Percentiles rank a stretch among this genome's conserved stretches.
Evolutionary conservation across 1,140 invertebrate species (phyloP).

Genomic region (Hyphantria cunea): DNA sequence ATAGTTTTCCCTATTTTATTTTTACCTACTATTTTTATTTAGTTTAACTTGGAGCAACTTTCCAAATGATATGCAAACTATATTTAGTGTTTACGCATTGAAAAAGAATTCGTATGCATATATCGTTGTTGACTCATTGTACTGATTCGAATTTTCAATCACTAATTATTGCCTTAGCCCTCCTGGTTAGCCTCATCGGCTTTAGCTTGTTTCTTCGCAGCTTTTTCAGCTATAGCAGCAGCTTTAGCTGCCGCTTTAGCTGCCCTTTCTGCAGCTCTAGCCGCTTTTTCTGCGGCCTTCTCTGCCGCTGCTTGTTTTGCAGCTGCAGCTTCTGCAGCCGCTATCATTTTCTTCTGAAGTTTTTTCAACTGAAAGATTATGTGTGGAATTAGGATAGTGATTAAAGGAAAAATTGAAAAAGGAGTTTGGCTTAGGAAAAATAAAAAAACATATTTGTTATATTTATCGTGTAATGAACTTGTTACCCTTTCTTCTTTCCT

Average conservation of each 20-base stretch:
- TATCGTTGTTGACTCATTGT: too few relatives aligned
- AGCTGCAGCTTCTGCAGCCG: background rate
- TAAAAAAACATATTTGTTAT: background rate
- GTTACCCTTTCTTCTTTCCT: conserved; percentile 64
- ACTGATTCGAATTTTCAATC: too few relatives aligned
- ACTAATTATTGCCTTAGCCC: background rate
- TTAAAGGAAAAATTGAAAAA: background rate
- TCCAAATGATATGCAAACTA: too few relatives aligned
- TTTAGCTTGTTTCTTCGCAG: background rate
- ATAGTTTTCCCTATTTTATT: too few relatives aligned
- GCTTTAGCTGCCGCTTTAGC: background rate
- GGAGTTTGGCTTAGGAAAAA: background rate
- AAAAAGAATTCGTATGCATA: too few relatives aligned
- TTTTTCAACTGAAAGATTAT: conserved; percentile 55
- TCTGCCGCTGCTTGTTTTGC: background rate
- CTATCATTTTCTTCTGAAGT: background rate
- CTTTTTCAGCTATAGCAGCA: background rate
- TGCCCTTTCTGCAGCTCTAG: background rate
- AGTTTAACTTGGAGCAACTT: too few relatives aligned
- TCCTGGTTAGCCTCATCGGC: background rate
- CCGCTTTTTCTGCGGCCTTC: background rate
- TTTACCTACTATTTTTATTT: too few relatives aligned
- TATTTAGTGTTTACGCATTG: too few relatives aligned
- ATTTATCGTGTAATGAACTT: background rate
- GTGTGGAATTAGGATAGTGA: conserved; percentile 5